Percentiles rank a stretch among this genome's conserved stretches.
These are phyloP conservation scores for Plutomurus gul DNA, from an alignment of 1,140 invertebrate genomes.

Conservation along the genomic window DNA sequence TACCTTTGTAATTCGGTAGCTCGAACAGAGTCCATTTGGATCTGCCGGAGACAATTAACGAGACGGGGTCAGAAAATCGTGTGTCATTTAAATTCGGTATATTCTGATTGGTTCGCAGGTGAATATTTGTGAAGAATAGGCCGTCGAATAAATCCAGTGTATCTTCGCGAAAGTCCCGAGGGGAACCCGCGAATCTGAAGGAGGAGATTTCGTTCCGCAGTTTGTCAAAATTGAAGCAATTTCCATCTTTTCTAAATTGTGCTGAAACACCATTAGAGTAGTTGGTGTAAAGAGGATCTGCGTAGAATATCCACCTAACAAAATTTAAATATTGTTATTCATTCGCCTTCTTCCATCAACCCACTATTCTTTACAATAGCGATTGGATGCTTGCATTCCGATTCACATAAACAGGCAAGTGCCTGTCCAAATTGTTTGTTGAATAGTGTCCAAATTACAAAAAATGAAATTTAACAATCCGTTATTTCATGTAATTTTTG, in stretches of 20 bases:
- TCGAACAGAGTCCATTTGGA: slow-evolving; percentile 5
- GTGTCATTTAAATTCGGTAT: background rate
- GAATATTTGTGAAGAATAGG: background rate
- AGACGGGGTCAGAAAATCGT: background rate
- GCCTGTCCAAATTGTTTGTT: too few relatives aligned
- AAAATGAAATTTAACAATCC: background rate
- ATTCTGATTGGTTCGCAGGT: background rate
- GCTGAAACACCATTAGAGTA: background rate
- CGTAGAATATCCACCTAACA: background rate
- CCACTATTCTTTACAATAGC: background rate
- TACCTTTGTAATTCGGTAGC: background rate
- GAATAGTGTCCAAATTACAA: background rate
- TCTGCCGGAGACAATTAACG: background rate
- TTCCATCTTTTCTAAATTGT: background rate
- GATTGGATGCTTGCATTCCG: too few relatives aligned
- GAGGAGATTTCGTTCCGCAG: background rate
- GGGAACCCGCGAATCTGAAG: background rate
- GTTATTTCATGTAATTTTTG: background rate
- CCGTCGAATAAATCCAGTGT: background rate
- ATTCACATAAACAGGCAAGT: too few relatives aligned
- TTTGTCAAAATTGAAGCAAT: background rate
- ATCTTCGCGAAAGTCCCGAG: background rate
- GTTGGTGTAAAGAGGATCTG: background rate
- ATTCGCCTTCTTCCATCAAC: background rate
- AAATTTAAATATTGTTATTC: background rate